Conservation (phyloP, 2,888 invertebrate species). For the Sesamia inferens region DNA sequence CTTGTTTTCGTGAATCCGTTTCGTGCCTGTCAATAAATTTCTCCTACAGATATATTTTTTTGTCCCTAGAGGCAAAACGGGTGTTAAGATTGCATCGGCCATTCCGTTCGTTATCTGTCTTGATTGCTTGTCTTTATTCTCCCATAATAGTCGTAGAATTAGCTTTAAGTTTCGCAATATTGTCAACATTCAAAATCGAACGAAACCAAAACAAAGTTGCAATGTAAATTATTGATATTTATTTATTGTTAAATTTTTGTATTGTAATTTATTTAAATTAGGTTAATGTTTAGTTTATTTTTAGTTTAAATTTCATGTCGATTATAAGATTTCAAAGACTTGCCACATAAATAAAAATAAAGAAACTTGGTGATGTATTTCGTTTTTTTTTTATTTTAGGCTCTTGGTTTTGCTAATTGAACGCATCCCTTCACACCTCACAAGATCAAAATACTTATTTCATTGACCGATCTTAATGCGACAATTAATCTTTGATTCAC, state of each 20-base stretch:
- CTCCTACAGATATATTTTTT: neutral
- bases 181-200: slow-evolving; percentile 63
- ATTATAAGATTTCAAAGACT: slow-evolving; percentile 71
- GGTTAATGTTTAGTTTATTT: slow-evolving; percentile 48
- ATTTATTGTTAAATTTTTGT: slow-evolving; percentile 71
- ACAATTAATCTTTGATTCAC: neutral
- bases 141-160: slow-evolving; percentile 26
- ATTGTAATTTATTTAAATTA: slow-evolving; percentile 68
- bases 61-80: slow-evolving; percentile 11
- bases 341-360: slow-evolving; percentile 70
- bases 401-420: neutral
- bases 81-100: slow-evolving; percentile 52
- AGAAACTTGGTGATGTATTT: neutral
- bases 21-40: slow-evolving; percentile 21
- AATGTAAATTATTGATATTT: slow-evolving; percentile 73
- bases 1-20: slow-evolving; percentile 37
- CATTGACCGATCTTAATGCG: too few relatives aligned
- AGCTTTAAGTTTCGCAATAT: slow-evolving; percentile 36
- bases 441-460: neutral
- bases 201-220: slow-evolving; percentile 83
- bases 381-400: neutral
- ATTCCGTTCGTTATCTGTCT: slow-evolving; percentile 43
- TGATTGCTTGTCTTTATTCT: slow-evolving; percentile 43
- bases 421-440: neutral
- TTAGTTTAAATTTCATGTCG: slow-evolving; percentile 51